These are phyloP conservation scores for Pseudonaja textilis DNA, from an alignment of 2,113 vertebrate genomes.

Conservation along the genomic window DNA sequence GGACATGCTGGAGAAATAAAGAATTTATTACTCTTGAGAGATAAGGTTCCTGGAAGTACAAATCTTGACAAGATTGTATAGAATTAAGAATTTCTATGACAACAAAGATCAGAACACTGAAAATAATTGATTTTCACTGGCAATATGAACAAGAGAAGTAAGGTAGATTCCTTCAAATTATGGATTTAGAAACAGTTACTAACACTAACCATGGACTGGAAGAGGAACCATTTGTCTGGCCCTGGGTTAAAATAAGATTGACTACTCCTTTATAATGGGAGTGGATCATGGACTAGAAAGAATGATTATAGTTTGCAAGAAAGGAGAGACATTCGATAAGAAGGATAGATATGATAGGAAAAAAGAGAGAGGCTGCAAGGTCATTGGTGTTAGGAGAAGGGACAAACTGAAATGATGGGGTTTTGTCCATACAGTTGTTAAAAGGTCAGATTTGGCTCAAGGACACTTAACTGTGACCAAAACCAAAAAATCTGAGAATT, in stretches of 20 bases:
- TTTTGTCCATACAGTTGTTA: not conserved
- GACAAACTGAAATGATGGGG: not conserved
- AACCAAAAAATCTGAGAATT: not conserved
- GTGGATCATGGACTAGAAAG: not conserved
- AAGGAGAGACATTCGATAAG: not conserved
- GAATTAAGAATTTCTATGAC: not conserved
- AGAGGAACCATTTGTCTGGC: not conserved
- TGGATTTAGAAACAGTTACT: not conserved
- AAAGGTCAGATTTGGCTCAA: not conserved
- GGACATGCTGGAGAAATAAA: not conserved
- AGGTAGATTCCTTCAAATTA: not conserved
- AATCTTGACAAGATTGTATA: not conserved
- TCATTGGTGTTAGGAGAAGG: not conserved
- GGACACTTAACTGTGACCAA: not conserved
- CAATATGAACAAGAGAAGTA: not conserved
- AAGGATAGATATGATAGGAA: not conserved
- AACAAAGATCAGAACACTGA: not conserved
- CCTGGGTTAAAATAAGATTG: not conserved
- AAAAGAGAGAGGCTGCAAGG: not conserved
- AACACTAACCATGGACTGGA: not conserved
- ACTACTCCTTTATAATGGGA: not conserved
- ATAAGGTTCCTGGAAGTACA: not conserved
- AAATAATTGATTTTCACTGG: not conserved
- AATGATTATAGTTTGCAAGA: not conserved
- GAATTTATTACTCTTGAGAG: not conserved